Evolutionary conservation across 2,113 vertebrate genomes (phyloP).

Genomic region (Sinocyclocheilus maitianheensis): DNA sequence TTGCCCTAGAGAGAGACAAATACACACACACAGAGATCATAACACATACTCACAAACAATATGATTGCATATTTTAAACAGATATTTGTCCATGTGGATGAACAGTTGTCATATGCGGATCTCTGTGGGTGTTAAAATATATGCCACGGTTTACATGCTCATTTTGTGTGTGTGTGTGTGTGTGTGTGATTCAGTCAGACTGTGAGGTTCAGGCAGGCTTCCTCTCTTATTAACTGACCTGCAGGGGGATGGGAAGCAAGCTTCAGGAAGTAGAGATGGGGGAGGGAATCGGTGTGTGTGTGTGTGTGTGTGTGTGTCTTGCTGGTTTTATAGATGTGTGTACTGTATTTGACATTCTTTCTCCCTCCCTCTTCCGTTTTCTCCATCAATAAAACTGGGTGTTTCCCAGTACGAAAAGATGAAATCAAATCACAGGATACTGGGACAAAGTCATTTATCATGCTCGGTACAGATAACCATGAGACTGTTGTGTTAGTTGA

Average conservation of each 20-base stretch:
- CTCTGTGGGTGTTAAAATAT: slow-evolving; percentile 3
- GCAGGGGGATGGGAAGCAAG: slow-evolving; percentile 49
- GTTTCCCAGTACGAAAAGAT: slow-evolving; percentile 38
- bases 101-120: background rate
- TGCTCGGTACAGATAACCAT: slow-evolving; percentile 5
- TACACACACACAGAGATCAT: background rate
- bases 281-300: slow-evolving; percentile 23
- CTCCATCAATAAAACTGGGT: slow-evolving; percentile 39
- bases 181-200: slow-evolving; percentile 56
- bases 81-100: background rate
- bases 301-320: slow-evolving; percentile 4
- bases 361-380: slow-evolving; percentile 17
- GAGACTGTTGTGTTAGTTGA: slow-evolving; percentile 42
- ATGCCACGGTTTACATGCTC: background rate
- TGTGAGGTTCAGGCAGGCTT: slow-evolving; percentile 46
- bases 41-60: slow-evolving; percentile 8
- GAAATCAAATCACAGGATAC: slow-evolving; percentile 34
- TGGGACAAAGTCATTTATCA: slow-evolving; percentile 34
- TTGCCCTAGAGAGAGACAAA: slow-evolving; percentile 38
- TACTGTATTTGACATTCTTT: slow-evolving; percentile 41
- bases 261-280: slow-evolving; percentile 27
- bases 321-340: slow-evolving; percentile 49
- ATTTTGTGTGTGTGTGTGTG: slow-evolving; percentile 23
- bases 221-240: slow-evolving; percentile 57
- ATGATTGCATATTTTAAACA: background rate